Conservation (phyloP, 2,797 vertebrate species). For the Neostethus bicornis region DNA sequence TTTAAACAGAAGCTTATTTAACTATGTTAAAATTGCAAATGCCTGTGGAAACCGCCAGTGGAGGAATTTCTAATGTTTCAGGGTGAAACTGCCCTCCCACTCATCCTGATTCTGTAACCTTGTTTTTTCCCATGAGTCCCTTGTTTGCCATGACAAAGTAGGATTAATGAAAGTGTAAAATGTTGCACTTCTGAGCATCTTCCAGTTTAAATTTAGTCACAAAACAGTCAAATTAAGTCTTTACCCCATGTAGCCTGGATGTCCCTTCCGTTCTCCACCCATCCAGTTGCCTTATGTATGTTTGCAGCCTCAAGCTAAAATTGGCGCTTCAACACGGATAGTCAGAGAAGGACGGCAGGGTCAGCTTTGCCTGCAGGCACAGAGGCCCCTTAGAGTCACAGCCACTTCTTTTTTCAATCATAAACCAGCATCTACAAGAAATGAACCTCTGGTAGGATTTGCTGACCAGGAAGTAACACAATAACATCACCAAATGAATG, state of each 20-base stretch:
- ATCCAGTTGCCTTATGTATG: constrained; percentile 29
- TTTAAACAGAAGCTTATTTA: constrained; percentile 10
- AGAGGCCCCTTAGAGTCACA: constrained; percentile 46
- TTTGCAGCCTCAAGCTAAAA: constrained; percentile 72
- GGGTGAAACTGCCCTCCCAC: constrained; percentile 30
- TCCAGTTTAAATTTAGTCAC: constrained; percentile 63
- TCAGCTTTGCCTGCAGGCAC: constrained; percentile 73
- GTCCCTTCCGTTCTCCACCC: constrained; percentile 12
- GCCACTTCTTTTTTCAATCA: constrained; percentile 50
- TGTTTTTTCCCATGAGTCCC: constrained; percentile 64
- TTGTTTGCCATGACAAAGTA: constrained; percentile 66
- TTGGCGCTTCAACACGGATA: constrained; percentile 58
- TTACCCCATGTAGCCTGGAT: constrained; percentile 56
- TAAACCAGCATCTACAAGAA: constrained; percentile 49
- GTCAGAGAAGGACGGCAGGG: constrained; percentile 59
- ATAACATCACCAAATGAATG: constrained; percentile 46
- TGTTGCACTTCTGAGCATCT: constrained; percentile 60
- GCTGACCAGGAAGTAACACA: constrained; percentile 70
- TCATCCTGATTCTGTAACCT: constrained; percentile 27
- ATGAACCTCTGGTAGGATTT: constrained; percentile 38
- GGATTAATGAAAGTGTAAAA: constrained; percentile 74
- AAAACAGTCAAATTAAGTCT: constrained; percentile 76
- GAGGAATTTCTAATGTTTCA: constrained; percentile 33
- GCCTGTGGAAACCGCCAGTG: constrained; percentile 31
- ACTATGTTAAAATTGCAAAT: constrained; percentile 18